Conservation (phyloP, 1,140 invertebrate genomes). For the Drosophila guanche region DNA sequence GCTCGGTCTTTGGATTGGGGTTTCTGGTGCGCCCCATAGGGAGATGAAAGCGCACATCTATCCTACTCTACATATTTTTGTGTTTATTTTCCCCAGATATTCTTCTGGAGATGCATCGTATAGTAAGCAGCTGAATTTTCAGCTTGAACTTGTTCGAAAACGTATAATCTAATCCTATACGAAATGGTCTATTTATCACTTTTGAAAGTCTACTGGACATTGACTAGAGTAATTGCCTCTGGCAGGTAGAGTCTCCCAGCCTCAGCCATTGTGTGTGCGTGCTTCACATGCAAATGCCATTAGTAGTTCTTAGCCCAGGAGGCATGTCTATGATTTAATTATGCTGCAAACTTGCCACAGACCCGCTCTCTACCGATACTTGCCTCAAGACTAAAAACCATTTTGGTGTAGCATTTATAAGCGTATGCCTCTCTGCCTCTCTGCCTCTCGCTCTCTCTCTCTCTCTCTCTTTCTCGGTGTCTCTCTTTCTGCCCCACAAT, state of each 20-base stretch:
- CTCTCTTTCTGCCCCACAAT: neutral
- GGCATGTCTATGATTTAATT: conserved; percentile 72
- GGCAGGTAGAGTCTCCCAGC: too few relatives aligned
- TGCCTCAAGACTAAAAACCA: conserved; percentile 18
- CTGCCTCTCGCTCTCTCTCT: neutral
- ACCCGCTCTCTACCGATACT: conserved; percentile 20
- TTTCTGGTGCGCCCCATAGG: conserved; percentile 42
- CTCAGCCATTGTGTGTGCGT: conserved; percentile 37
- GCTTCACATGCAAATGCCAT: conserved; percentile 69
- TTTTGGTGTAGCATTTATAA: conserved; percentile 56
- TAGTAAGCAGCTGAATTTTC: conserved; percentile 54
- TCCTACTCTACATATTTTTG: conserved; percentile 23
- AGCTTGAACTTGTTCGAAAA: conserved; percentile 17
- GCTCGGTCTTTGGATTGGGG: conserved; percentile 42
- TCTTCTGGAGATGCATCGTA: conserved; percentile 34
- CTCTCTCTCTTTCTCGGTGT: too few relatives aligned
- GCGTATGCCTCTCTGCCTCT: conserved; percentile 45
- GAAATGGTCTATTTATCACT: neutral
- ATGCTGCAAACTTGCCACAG: conserved; percentile 71
- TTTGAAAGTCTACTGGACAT: conserved; percentile 10
- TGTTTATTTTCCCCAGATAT: conserved; percentile 37
- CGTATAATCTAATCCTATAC: conserved; percentile 1
- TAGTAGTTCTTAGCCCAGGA: conserved; percentile 28
- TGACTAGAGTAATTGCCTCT: too few relatives aligned
- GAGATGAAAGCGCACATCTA: conserved; percentile 22